Evolutionary conservation across 2,888 invertebrate genomes (phyloP), one percentile per base, ranked within the genome.

Genomic region (Choreutis nemorana): DNA sequence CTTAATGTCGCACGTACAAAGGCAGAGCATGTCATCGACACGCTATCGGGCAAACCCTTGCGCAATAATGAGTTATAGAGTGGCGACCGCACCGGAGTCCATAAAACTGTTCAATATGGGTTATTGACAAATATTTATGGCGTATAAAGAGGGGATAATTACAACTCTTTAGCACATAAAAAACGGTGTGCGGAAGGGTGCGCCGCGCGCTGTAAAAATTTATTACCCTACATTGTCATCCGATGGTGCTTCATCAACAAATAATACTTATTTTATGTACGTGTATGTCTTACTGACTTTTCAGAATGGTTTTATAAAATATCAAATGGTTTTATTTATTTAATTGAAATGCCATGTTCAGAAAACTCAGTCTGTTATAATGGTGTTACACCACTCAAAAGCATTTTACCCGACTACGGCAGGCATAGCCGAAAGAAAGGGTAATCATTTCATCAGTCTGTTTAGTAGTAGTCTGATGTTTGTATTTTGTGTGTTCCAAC

Each of bases 121-220:
- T 71, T 75, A 75, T 73, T 77, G 75, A 73, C 75, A 75, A 75
- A 77, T 75, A 75, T 75, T 77, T 75, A 77, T 73, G 67, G 65
- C 63, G 64, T 70, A 77, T 73, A 72, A 75, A 73, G 61, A 73
- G 68, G 66, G 68, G 65, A 73, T 77, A 78, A 78, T 78, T 77
- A 77, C 72, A 77, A 75, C 73, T 78, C 73, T 77, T 77, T 77
- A 65, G 63, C 64, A 61, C 67, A 67, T 75, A 77, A 75, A 77
- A 73, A 70, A 61, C 54, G 48, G 38, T 49, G 47, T 45, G 43
- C 53, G 55, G 63, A 73, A 72, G 73, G 77, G 72, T 71, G 73
- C 59, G 63, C 43, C 48, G 46, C 50, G 63, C 50, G 63, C 61
- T 67, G 14, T 26, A 26, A 57, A 64, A 73, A 67, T 65, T 65